Conservation (phyloP, 2,888 invertebrate species). For the Cephus sareptanus region DNA sequence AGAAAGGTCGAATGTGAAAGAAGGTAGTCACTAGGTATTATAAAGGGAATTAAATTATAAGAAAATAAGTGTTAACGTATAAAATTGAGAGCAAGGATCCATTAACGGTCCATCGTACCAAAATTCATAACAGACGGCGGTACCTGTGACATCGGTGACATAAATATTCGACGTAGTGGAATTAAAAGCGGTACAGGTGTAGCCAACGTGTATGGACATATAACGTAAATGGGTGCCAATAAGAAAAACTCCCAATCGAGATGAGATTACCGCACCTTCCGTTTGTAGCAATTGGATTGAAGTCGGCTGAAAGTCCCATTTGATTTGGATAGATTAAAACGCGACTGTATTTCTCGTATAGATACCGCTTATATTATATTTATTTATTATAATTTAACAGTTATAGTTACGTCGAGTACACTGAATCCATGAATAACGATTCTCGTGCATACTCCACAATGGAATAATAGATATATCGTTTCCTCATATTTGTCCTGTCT, state of each 20-base stretch:
- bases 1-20: not conserved
- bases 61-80: not conserved
- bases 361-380: conserved; percentile 31
- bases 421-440: conserved; percentile 28
- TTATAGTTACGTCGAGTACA: conserved; percentile 51
- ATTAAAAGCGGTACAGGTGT: not conserved
- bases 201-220: not conserved
- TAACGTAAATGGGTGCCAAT: not conserved
- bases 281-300: not conserved
- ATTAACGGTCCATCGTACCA: not conserved
- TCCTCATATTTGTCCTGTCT: not conserved
- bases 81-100: not conserved
- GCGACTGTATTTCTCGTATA: not conserved
- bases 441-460: not conserved
- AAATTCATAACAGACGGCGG: not conserved
- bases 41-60: not conserved
- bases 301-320: not conserved
- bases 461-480: not conserved
- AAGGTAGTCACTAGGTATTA: not conserved
- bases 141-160: not conserved
- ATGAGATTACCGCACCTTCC: not conserved
- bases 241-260: not conserved
- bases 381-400: conserved; percentile 49
- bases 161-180: not conserved
- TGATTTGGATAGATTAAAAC: not conserved